Evolutionary conservation across 2,888 invertebrate genomes (phyloP), one percentile per base, ranked within the genome.

Genomic region (Lordiphosa andalusiaca): DNA sequence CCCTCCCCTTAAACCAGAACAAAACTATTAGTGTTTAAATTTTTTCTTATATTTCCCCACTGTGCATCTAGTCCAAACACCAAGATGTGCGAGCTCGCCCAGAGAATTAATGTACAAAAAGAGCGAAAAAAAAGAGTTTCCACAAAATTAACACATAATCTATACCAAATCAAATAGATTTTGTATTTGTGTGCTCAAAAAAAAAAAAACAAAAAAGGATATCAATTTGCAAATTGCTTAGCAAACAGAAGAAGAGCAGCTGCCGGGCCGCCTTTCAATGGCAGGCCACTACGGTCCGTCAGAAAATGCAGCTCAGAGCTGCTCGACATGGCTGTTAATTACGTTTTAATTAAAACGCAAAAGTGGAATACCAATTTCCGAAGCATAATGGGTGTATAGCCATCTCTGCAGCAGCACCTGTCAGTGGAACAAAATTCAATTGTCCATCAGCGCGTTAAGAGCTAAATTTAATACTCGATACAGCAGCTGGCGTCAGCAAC

Each of bases 281-380:
- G 16, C 30, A 46, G 38, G 25, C 35, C 35, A 12, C 25, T 39
- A 12, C 19, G 25, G 41, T 55, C 50, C 13, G 55, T 47, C 41
- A 23, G 46, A 63, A 57, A 63, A 9, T 50, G 63, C 63, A 63
- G 19, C 33, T 38, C 37, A 50, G 12, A 30, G n/a, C n/a, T 58
- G 36, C 61, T 65, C 63, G 58, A 61, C 59, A 57, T 59, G 76
- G 40, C 67, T 58, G 68, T 71, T 73, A 81, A 81, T 77, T 81
- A 77, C 81, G 81, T 81, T 81, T 81, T 74, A 75, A 83, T 80
- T 80, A 80, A 81, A 77, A 62, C 67, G 67, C 60, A 67, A 63
- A 63, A 51, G 51, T 46, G 54, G 44, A 36, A 58, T 40, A 46
- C 19, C 51, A 49, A 55, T 19, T 5, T 50, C 49, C 49, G 47